A percentile compares a stretch with the other conserved stretches of the same genome.
These are phyloP conservation scores for Neolamprologus hecqui DNA, from an alignment of 2,113 vertebrate genomes.

Conservation along the genomic window DNA sequence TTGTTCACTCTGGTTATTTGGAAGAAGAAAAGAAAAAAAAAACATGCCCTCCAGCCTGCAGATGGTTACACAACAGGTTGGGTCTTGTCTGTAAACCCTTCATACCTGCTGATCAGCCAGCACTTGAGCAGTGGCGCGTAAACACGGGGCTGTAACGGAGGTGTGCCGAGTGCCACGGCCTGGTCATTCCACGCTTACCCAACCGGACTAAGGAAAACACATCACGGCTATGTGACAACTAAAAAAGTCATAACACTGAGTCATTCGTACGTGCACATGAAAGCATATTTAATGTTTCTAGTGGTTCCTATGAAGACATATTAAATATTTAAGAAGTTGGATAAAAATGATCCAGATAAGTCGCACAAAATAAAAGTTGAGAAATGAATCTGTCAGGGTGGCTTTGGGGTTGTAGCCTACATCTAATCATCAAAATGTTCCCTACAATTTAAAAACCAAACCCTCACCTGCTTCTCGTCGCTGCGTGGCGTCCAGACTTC, in stretches of 20 bases:
- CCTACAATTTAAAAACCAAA: neutral
- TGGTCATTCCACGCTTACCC: neutral
- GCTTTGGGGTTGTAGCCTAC: rapidly evolving
- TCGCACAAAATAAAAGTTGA: neutral
- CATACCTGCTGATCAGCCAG: slow-evolving; percentile 27
- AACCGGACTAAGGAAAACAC: neutral
- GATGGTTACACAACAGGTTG: slow-evolving; percentile 22
- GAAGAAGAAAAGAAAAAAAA: neutral
- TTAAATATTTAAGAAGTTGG: neutral
- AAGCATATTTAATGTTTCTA: neutral
- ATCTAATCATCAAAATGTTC: neutral
- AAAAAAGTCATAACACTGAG: neutral
- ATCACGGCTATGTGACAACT: neutral
- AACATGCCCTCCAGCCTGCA: slow-evolving; percentile 6
- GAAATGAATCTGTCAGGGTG: neutral
- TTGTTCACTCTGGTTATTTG: neutral
- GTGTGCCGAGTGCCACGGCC: neutral
- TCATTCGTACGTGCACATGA: neutral
- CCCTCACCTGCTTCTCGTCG: slow-evolving; percentile 25
- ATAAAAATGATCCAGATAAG: neutral
- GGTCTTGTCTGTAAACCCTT: slow-evolving; percentile 1
- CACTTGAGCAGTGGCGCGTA: neutral
- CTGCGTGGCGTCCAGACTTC: neutral
- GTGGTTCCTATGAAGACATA: neutral
- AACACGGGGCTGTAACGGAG: slow-evolving; percentile 4